These are phyloP conservation scores for Macrotis lagotis DNA, from an alignment of 2,113 vertebrate genomes.

Conservation along the genomic window DNA sequence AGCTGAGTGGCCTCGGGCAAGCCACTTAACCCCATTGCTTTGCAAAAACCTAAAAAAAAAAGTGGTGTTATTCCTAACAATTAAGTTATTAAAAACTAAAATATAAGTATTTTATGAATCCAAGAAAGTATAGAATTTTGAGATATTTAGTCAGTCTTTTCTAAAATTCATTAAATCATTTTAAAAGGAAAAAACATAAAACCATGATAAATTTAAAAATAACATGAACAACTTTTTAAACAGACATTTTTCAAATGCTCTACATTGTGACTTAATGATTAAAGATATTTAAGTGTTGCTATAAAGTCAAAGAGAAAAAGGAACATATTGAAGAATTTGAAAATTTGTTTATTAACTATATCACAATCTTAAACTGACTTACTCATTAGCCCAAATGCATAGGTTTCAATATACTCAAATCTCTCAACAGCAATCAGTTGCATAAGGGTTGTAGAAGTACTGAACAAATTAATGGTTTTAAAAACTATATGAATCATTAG, in stretches of 20 bases:
- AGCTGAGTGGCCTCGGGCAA: too few species aligned
- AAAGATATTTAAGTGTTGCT: not conserved
- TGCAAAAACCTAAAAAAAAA: too few species aligned
- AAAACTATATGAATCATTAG: not conserved
- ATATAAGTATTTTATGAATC: not conserved
- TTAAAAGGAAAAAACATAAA: not conserved
- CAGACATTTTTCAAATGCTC: not conserved
- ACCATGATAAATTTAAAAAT: not conserved
- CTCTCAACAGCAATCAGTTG: not conserved
- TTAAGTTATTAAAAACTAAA: not conserved
- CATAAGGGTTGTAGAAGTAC: not conserved
- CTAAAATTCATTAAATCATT: not conserved
- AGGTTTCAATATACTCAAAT: not conserved
- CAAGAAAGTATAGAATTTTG: not conserved
- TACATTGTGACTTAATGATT: not conserved
- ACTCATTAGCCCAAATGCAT: not conserved
- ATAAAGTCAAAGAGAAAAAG: not conserved
- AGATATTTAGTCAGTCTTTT: not conserved
- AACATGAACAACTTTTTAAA: not conserved
- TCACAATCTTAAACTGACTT: not conserved
- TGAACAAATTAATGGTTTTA: not conserved
- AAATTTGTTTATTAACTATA: not conserved
- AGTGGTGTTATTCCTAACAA: not conserved
- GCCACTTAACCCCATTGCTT: too few species aligned
- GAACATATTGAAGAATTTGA: not conserved